Evolutionary conservation across 1,140 invertebrate genomes (phyloP).

Genomic region (Babylonia areolata): DNA sequence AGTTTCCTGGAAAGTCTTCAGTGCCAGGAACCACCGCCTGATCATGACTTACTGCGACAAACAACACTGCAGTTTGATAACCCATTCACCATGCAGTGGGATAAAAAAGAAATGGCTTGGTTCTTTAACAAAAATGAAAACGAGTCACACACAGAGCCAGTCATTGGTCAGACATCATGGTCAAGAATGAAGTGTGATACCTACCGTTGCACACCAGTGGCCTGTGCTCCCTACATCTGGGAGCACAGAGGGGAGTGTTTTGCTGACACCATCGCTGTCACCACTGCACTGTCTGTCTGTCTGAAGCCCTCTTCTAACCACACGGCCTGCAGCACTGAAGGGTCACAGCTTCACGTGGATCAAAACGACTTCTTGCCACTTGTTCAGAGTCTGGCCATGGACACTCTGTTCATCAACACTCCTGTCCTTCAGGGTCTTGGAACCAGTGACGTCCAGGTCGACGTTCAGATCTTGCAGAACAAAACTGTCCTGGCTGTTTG

Average conservation of each 20-base stretch:
- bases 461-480: background rate
- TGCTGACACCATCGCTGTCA: background rate
- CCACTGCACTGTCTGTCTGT: background rate
- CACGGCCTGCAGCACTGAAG: background rate
- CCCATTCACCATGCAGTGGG: background rate
- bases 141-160: background rate
- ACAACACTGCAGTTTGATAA: background rate
- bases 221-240: conserved; percentile 3
- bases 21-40: background rate
- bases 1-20: background rate
- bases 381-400: background rate
- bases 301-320: background rate
- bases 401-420: background rate
- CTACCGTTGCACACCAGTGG: background rate
- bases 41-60: background rate
- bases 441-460: background rate
- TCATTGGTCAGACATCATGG: background rate
- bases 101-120: background rate
- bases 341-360: background rate
- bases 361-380: background rate
- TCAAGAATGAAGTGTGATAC: background rate
- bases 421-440: background rate
- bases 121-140: background rate
- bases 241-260: background rate
- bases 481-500: background rate